A percentile compares a stretch with the other conserved stretches of the same genome.
These are phyloP conservation scores for Lutjanus erythropterus DNA, from an alignment of 2,113 vertebrate species.

Conservation along the genomic window DNA sequence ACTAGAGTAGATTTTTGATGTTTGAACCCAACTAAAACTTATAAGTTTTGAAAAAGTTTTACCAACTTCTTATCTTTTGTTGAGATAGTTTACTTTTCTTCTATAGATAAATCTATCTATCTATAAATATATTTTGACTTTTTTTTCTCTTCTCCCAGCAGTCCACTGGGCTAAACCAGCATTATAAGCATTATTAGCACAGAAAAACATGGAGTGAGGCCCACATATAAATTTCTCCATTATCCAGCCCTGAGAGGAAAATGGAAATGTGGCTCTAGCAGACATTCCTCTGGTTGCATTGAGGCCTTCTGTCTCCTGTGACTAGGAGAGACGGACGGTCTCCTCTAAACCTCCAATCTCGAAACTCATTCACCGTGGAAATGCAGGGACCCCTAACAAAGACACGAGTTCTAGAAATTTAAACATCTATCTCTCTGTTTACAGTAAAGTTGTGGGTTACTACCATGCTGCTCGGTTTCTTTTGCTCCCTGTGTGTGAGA, in stretches of 20 bases:
- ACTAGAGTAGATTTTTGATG: too few relatives aligned
- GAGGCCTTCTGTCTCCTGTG: constrained; percentile 73
- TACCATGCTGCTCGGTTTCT: not conserved
- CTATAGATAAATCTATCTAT: constrained; percentile 13
- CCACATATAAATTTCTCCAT: constrained; percentile 68
- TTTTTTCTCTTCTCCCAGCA: constrained; percentile 4
- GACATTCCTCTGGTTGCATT: constrained; percentile 79
- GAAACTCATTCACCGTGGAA: constrained; percentile 48
- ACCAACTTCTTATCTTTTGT: too few relatives aligned
- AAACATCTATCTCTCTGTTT: constrained; percentile 29
- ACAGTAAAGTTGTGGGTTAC: constrained; percentile 42
- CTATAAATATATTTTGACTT: not conserved
- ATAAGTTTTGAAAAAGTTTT: too few relatives aligned
- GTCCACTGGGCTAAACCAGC: constrained; percentile 19
- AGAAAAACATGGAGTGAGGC: constrained; percentile 55
- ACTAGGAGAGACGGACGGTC: constrained; percentile 42
- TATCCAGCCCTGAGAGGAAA: constrained; percentile 66
- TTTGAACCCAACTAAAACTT: too few relatives aligned
- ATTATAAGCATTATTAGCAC: constrained; percentile 51
- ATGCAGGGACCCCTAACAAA: constrained; percentile 43
- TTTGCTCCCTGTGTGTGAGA: constrained; percentile 17
- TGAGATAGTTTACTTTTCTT: too few relatives aligned
- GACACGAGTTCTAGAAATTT: constrained; percentile 32
- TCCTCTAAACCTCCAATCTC: constrained; percentile 60
- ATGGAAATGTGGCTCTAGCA: constrained; percentile 71